Evolutionary conservation across 2,888 invertebrate species (phyloP), one percentile per base, ranked within the genome.

Genomic region (Pycnomerus fuliginosus): DNA sequence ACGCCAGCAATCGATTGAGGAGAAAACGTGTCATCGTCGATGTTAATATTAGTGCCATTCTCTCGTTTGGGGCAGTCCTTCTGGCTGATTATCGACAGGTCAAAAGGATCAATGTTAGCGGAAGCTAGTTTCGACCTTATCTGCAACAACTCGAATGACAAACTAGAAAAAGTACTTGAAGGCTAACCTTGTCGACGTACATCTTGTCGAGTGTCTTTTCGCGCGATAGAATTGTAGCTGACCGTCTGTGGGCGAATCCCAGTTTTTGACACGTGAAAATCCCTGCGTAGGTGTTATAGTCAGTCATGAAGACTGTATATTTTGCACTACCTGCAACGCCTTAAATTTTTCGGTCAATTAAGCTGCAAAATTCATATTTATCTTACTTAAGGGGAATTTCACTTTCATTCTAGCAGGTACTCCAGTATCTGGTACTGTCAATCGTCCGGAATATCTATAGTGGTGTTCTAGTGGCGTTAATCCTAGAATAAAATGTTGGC

Each of bases 191-290:
- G 53, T 87, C 86, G 3, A 86, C 57, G 50, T 77, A 84, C 32
- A 80, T 76, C 65, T 80, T 84, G 53, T 87, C 90, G 32, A 89
- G 75, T 22, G 83, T 84, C 52, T 82, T 82, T 11, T 75, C 79
- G 34, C 89, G 79, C 1, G 87, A 88, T n/a, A 89, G 75, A 50
- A 94, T 88, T 35, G 89, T 87, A 1, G 87, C 87, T 0, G 88
- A 87, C 48, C 84, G 82, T 2, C 89, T 76, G 68, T 90, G 84
- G 0, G 84, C 84, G 56, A 89, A 84, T 0, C 83, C 77, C 8
- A 90, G 64, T 61, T 83, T 85, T 69, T 90, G 89, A 60, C 90
- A 90, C 0, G 87, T 86, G 70, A 86, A 90, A 33, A 90, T 76
- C 0, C 82, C 87, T 0, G 88, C 89, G 62, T 85, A 89, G 0